Conservation (phyloP, 2,797 vertebrate genomes). For the Babyrousa celebensis region DNA sequence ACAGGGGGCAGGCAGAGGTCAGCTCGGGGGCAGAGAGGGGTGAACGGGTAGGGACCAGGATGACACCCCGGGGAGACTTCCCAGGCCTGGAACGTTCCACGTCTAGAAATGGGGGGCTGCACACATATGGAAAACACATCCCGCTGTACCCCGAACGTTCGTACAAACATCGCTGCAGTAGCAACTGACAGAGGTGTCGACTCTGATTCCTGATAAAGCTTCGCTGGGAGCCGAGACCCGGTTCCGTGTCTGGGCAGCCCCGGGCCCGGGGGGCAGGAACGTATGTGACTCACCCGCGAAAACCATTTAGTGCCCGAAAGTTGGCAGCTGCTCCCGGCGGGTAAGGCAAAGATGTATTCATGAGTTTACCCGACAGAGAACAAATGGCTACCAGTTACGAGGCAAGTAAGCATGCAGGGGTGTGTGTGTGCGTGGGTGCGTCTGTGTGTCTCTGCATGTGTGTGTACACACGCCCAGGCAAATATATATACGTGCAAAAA, state of each 20-base stretch:
- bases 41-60: not conserved
- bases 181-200: not conserved
- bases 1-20: not conserved
- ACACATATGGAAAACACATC: accelerated
- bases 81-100: accelerated
- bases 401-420: not conserved
- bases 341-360: not conserved
- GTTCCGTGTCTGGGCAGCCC: too few relatives aligned
- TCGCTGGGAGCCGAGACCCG: not conserved
- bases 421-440: accelerated
- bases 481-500: not conserved
- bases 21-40: not conserved
- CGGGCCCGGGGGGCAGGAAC: not conserved
- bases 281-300: not conserved
- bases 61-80: not conserved
- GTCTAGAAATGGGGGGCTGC: not conserved
- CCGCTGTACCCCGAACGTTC: too few relatives aligned
- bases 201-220: not conserved
- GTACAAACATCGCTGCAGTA: too few relatives aligned
- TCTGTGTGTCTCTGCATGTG: accelerated
- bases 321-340: not conserved
- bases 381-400: not conserved
- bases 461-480: accelerated
- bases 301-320: not conserved
- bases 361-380: not conserved